Conservation (phyloP, 2,113 vertebrate genomes). For the Lates calcarifer region DNA sequence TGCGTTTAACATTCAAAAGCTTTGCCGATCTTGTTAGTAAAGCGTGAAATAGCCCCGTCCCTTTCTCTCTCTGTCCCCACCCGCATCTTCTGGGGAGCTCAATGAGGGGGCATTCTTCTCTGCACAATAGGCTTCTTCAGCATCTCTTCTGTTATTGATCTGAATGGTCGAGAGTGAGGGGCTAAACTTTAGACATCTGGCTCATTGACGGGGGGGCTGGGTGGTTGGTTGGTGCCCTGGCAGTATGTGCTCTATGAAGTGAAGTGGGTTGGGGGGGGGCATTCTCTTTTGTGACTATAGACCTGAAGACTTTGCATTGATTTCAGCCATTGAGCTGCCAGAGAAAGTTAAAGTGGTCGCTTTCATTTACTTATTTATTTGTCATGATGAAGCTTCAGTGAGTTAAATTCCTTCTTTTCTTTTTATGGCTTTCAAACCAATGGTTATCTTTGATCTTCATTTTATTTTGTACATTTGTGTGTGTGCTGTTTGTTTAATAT, state of each 20-base stretch:
- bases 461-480: neutral
- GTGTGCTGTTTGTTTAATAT: neutral
- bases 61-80: constrained; percentile 51
- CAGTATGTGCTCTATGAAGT: constrained; percentile 65
- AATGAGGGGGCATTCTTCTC: constrained; percentile 79
- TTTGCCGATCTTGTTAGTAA: constrained; percentile 82
- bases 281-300: constrained; percentile 43
- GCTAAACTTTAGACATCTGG: constrained; percentile 84
- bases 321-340: constrained; percentile 31
- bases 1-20: constrained; percentile 85
- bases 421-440: neutral
- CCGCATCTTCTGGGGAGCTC: constrained; percentile 46
- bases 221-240: constrained; percentile 45
- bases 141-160: constrained; percentile 80
- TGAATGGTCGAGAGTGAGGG: constrained; percentile 77
- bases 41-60: constrained; percentile 82
- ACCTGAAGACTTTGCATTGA: constrained; percentile 40
- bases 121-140: constrained; percentile 82
- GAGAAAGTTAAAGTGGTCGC: constrained; percentile 31
- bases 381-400: neutral
- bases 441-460: neutral
- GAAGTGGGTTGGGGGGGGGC: constrained; percentile 38
- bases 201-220: constrained; percentile 70
- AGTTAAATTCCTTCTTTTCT: constrained; percentile 17
- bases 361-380: constrained; percentile 35